phyloP scores from a whole-genome alignment of 2,113 vertebrate species.

The Sapayoa aenigma region DNA sequence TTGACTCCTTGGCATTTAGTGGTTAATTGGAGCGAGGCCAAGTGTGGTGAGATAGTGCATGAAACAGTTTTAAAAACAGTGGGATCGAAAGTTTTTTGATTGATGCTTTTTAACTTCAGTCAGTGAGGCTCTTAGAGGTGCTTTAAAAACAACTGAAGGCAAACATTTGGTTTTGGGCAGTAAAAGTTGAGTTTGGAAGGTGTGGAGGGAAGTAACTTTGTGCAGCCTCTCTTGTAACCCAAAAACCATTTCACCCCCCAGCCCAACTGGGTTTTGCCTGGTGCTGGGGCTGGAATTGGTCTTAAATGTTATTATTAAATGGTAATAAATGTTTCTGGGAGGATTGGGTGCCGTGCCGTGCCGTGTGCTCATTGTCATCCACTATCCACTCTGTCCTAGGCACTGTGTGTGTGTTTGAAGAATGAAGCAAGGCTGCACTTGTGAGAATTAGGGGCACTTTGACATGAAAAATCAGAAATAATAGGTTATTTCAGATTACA shows the following conservation, averaged over 20 bases:
- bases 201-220: background rate
- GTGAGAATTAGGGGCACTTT: background rate
- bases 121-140: background rate
- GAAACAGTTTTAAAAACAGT: background rate
- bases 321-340: background rate
- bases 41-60: background rate
- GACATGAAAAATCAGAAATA: fast-evolving
- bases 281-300: background rate
- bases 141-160: background rate
- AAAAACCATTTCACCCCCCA: background rate
- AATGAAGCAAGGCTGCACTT: background rate
- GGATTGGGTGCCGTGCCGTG: background rate
- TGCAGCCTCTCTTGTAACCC: background rate
- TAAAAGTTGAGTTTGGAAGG: background rate
- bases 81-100: background rate
- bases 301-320: background rate
- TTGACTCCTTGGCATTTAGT: background rate
- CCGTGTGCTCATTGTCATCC: fast-evolving
- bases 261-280: background rate
- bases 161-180: background rate
- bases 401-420: background rate
- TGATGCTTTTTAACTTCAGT: background rate
- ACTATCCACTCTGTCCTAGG: background rate
- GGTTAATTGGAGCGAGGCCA: background rate
- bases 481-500: background rate